These are phyloP conservation scores for Melanchra persicariae DNA, from an alignment of 2,888 invertebrate genomes.

Conservation along the genomic window DNA sequence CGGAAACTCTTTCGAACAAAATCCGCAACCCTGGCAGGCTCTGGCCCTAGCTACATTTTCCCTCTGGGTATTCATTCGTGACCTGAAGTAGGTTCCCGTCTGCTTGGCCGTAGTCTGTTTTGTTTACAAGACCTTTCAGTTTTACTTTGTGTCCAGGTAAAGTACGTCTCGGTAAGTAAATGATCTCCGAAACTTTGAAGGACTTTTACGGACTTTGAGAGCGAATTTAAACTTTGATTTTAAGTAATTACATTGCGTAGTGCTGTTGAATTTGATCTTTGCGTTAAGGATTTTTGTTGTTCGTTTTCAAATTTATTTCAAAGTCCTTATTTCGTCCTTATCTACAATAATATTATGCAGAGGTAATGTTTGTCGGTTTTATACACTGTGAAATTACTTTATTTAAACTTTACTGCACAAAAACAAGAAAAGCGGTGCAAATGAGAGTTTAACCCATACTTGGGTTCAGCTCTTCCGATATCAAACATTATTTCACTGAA, in stretches of 20 bases:
- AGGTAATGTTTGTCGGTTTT: too few species aligned
- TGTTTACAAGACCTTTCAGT: conserved; percentile 66
- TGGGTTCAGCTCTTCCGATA: too few species aligned
- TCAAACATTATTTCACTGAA: too few species aligned
- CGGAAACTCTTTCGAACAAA: too few species aligned
- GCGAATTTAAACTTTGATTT: conserved; percentile 57
- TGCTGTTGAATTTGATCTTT: conserved; percentile 40
- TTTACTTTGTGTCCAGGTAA: conserved; percentile 64
- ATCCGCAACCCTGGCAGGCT: too few species aligned
- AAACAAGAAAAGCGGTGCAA: too few species aligned
- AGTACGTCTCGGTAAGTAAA: conserved; percentile 59
- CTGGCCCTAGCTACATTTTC: conserved; percentile 56
- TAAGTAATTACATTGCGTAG: conserved; percentile 54
- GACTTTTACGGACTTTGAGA: conserved; percentile 43
- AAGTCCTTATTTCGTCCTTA: not conserved
- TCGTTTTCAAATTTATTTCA: conserved; percentile 7
- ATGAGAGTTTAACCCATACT: too few species aligned
- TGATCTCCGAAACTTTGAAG: conserved; percentile 61
- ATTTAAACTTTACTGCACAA: too few species aligned
- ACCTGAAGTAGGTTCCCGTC: conserved; percentile 55
- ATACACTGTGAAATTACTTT: too few species aligned
- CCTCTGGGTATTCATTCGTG: conserved; percentile 60
- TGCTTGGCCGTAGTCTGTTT: conserved; percentile 66
- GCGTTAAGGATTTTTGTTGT: not conserved
- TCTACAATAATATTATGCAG: too few species aligned